Base-by-base conservation (phyloP, 2,797 vertebrate genomes). In the Gymnodraco acuticeps region DNA sequence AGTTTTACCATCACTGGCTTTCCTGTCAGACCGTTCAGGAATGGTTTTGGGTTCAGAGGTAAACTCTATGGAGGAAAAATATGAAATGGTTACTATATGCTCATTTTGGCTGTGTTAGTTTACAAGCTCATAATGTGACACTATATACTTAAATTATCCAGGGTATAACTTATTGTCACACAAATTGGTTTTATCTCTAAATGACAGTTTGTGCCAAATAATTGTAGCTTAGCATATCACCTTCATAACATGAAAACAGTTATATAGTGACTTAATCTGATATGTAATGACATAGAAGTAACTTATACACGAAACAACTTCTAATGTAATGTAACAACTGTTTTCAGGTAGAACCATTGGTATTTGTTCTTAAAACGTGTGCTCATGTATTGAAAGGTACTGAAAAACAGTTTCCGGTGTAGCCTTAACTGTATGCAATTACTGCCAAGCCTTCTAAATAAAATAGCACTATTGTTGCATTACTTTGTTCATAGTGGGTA, bases 1-100 rank as follows among this genome's bases (percentile, higher is more conserved):
- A 99, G 95, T 75, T 99, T 99, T 88, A 99, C 97, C 98, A 99
- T 99, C 78, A 99, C 98, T 2, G 98, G 98, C 62, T 99, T 99
- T 4, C 98, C 98, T 2, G 98, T 99, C 64, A 99, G 95, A 45
- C 98, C 98, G 73, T 99, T 99, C 66, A 99, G 95, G 90, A 99
- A 99, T 10, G 98, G 98, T 79, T 99, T 99, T 1, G 98, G 98
- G 88, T 99, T 99, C 75, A 99, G 93, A 41, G 98, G 98, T 92
- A 99, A 96, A 96, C 97, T 99, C 98, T 99, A 69, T 0, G 64
- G 17, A 75, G 19, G 67, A 4, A 27, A 50, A 13, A 53, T 1
- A 59, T 9, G 2, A 41, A 14, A 12, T 9, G 16, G 13, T 60
- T 9, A 20, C 17, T 16, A 17, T 12, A 43, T 1, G 9, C 45